Percentiles rank a stretch among this genome's conserved stretches.
phyloP scores from a whole-genome alignment of 1,140 invertebrate genomes.

The Branchinecta lindahli region DNA sequence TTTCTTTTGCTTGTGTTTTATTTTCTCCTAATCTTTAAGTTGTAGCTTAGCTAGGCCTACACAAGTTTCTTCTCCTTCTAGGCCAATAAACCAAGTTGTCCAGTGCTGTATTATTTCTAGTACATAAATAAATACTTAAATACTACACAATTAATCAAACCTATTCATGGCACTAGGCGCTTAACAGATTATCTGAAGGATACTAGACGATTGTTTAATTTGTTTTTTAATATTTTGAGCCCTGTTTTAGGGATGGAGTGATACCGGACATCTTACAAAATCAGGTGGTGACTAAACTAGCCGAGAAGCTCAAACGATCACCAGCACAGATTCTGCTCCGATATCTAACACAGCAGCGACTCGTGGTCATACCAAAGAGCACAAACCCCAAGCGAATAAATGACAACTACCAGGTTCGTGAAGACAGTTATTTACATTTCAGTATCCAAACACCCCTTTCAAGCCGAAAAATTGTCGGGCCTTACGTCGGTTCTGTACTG shows the following conservation, averaged over 20 bases:
- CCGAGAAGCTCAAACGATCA: constrained; percentile 47
- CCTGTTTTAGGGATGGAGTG: background rate
- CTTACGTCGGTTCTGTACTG: background rate
- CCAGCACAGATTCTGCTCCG: constrained; percentile 61
- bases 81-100: too few species aligned
- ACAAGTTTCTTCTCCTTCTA: too few species aligned
- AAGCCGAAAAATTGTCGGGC: background rate
- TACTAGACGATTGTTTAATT: too few species aligned
- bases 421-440: background rate
- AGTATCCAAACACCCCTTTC: background rate
- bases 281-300: constrained; percentile 45
- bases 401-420: constrained; percentile 35
- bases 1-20: too few species aligned
- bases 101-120: too few species aligned
- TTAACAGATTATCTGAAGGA: too few species aligned
- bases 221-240: too few species aligned
- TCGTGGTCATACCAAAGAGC: constrained; percentile 71
- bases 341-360: constrained; percentile 51
- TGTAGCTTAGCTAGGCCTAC: too few species aligned
- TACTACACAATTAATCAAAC: too few species aligned
- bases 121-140: too few species aligned
- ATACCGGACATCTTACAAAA: constrained; percentile 27
- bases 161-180: too few species aligned
- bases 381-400: constrained; percentile 50
- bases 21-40: too few species aligned